Evolutionary conservation across 2,113 vertebrate genomes (phyloP).

Genomic region (Tonatia bakeri): DNA sequence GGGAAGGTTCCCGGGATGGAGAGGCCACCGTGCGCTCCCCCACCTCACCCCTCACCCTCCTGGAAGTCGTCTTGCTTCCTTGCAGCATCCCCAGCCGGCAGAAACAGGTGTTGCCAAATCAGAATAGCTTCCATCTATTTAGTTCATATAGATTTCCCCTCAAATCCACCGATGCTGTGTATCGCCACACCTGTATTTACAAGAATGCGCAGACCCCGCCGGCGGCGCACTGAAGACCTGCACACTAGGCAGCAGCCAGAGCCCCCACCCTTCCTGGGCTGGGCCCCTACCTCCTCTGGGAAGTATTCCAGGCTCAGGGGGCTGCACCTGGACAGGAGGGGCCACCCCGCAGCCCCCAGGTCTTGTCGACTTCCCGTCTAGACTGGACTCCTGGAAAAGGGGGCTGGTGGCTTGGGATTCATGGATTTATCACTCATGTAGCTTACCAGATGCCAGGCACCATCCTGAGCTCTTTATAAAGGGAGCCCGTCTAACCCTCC

Average conservation of each 20-base stretch:
- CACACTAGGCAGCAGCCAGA: not conserved
- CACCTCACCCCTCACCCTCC: accelerated
- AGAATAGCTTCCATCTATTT: not conserved
- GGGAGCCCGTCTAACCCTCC: not conserved
- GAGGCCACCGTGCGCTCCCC: accelerated
- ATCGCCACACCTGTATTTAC: not conserved
- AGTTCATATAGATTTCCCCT: not conserved
- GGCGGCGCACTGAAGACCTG: accelerated
- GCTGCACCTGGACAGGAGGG: accelerated
- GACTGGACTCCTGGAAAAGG: not conserved
- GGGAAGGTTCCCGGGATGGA: accelerated
- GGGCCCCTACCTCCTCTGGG: accelerated
- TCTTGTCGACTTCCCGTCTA: not conserved
- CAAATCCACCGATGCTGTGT: not conserved
- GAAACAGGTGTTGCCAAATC: not conserved
- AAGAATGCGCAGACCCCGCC: not conserved
- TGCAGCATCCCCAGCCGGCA: accelerated
- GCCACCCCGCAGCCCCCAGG: not conserved
- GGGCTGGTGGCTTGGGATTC: not conserved
- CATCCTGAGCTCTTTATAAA: not conserved
- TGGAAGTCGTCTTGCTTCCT: accelerated
- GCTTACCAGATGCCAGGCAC: not conserved
- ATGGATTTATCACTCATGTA: not conserved
- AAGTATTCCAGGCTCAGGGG: not conserved
- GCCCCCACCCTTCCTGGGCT: accelerated